These are phyloP conservation scores for Hypanus sabinus DNA, from an alignment of 2,113 vertebrate genomes.

Conservation along the genomic window DNA sequence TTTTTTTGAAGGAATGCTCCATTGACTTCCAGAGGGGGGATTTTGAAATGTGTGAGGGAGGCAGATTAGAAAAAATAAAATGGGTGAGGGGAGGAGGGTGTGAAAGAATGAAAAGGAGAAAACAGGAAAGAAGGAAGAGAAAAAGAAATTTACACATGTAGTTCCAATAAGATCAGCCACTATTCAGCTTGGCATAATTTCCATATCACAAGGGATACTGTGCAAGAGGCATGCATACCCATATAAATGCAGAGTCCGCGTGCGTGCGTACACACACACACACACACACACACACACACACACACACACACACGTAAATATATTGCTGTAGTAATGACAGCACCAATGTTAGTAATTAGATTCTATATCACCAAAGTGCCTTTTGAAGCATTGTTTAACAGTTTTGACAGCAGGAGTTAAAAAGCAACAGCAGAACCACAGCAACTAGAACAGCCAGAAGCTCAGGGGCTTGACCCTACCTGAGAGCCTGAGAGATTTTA, in stretches of 20 bases:
- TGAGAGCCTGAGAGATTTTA: too few species aligned
- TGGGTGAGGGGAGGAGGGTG: neutral
- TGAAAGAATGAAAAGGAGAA: neutral
- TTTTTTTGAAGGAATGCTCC: slow-evolving; percentile 30
- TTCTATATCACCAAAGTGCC: neutral
- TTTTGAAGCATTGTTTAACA: neutral
- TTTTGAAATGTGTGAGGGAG: neutral
- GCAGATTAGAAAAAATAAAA: neutral
- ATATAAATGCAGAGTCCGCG: slow-evolving; percentile 1
- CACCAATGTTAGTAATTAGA: slow-evolving; percentile 17
- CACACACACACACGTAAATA: slow-evolving; percentile 21
- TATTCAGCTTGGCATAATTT: neutral
- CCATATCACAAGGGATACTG: neutral
- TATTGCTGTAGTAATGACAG: neutral
- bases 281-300: slow-evolving; percentile 29
- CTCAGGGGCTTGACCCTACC: neutral
- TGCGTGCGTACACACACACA: neutral
- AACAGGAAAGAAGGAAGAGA: slow-evolving; percentile 28
- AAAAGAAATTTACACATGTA: slow-evolving; percentile 26
- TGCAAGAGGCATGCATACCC: neutral
- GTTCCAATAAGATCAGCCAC: slow-evolving; percentile 5
- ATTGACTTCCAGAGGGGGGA: slow-evolving; percentile 28
- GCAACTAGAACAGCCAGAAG: too few species aligned
- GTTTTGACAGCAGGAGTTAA: neutral
- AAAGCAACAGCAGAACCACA: too few species aligned